Conservation (phyloP, 2,797 vertebrate genomes). For the Heteromormyrus szaboi region DNA sequence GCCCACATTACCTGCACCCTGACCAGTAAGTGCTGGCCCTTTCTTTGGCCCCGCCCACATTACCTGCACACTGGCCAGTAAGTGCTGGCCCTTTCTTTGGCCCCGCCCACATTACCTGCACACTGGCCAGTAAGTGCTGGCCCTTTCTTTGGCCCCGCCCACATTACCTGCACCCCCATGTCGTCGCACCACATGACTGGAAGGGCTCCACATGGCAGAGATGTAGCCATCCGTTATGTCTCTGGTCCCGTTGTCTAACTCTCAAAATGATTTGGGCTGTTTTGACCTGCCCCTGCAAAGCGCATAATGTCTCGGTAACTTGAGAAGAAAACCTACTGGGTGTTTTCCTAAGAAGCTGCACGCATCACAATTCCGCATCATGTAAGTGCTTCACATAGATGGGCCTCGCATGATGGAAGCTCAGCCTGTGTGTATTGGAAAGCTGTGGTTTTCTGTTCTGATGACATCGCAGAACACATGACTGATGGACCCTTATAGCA, state of each 20-base stretch:
- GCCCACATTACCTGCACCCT: not conserved
- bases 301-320: not conserved
- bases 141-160: not conserved
- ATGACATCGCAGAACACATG: not conserved
- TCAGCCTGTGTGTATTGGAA: not conserved
- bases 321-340: no score
- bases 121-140: conserved; percentile 49
- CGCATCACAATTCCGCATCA: not conserved
- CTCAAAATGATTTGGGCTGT: not conserved
- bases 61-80: not conserved
- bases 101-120: no score
- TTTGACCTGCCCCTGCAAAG: not conserved
- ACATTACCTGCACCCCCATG: not conserved
- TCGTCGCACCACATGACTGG: not conserved
- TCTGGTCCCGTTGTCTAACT: not conserved
- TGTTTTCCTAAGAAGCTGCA: not conserved
- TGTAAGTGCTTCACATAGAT: not conserved
- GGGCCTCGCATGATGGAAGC: not conserved
- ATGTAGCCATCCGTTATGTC: not conserved
- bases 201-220: not conserved
- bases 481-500: not conserved
- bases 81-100: not conserved
- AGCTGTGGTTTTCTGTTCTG: not conserved
- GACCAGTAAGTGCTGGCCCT: conserved; percentile 71
- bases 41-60: not conserved